These are phyloP conservation scores for Rhea pennata DNA, from an alignment of 2,113 vertebrate species.

Conservation along the genomic window DNA sequence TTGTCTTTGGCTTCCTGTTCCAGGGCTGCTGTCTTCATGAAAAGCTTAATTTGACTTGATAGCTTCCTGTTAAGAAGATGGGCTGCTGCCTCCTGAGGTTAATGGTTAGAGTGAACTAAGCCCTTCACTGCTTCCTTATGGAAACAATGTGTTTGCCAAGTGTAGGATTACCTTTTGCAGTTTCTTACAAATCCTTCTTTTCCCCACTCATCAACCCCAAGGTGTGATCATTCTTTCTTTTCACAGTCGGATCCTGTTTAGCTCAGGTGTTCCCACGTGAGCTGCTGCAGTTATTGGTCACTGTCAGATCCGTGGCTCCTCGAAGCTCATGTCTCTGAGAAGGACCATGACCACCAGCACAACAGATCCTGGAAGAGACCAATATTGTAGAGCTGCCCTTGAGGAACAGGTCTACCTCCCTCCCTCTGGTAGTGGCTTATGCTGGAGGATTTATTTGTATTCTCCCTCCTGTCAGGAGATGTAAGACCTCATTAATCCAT, in stretches of 20 bases:
- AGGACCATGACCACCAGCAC: neutral
- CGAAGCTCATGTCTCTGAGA: neutral
- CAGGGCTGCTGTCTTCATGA: neutral
- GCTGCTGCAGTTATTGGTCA: neutral
- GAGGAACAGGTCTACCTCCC: neutral
- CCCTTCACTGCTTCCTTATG: neutral
- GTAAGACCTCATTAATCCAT: neutral
- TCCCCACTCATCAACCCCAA: neutral
- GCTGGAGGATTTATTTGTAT: neutral
- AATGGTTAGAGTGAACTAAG: neutral
- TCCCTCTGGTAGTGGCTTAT: neutral
- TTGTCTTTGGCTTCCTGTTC: neutral
- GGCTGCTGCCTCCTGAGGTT: neutral
- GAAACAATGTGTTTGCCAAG: neutral
- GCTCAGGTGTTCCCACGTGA: neutral
- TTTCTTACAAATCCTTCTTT: neutral
- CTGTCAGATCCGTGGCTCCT: neutral
- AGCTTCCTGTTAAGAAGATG: neutral
- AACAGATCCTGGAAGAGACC: neutral
- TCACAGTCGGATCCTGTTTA: neutral
- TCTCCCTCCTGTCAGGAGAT: neutral
- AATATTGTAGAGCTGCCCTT: neutral
- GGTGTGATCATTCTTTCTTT: too few relatives aligned
- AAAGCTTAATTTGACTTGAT: neutral
- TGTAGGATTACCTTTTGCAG: too few relatives aligned